These are phyloP conservation scores for Microctonus aethiopoides DNA, from an alignment of 2,888 invertebrate species.

Conservation along the genomic window DNA sequence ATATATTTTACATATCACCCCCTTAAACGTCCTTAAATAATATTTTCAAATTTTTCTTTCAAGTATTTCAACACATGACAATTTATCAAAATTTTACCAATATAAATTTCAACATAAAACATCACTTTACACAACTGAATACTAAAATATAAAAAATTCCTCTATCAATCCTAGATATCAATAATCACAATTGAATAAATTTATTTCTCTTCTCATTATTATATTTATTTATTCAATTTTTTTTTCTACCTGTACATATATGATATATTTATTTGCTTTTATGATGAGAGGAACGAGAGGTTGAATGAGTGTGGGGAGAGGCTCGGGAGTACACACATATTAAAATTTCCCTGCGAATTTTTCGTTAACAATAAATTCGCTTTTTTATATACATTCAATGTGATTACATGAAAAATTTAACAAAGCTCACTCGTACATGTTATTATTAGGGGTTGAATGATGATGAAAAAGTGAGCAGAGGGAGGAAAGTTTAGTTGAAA, in stretches of 20 bases:
- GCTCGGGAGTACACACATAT: too few species aligned
- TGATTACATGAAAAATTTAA: slow-evolving; percentile 42
- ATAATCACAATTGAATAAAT: too few species aligned
- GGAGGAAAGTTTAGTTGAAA: neutral
- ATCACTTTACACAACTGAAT: too few species aligned
- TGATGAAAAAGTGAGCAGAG: neutral
- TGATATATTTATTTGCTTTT: neutral
- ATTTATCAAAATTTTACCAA: too few species aligned
- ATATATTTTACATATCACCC: too few species aligned
- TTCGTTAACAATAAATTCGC: neutral
- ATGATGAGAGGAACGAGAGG: neutral
- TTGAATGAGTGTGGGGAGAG: neutral
- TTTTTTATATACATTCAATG: slow-evolving; percentile 17
- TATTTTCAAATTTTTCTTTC: too few species aligned
- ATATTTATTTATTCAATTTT: neutral
- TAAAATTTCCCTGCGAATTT: neutral
- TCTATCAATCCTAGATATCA: too few species aligned
- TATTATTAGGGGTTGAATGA: neutral
- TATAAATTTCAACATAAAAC: too few species aligned
- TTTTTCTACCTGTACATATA: too few species aligned
- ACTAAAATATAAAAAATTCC: too few species aligned
- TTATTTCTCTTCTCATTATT: neutral
- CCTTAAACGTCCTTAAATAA: too few species aligned
- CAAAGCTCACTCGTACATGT: slow-evolving; percentile 30
- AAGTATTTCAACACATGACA: too few species aligned